Evolutionary conservation across 2,888 invertebrate species (phyloP).

Genomic region (Melinaea marsaeus): DNA sequence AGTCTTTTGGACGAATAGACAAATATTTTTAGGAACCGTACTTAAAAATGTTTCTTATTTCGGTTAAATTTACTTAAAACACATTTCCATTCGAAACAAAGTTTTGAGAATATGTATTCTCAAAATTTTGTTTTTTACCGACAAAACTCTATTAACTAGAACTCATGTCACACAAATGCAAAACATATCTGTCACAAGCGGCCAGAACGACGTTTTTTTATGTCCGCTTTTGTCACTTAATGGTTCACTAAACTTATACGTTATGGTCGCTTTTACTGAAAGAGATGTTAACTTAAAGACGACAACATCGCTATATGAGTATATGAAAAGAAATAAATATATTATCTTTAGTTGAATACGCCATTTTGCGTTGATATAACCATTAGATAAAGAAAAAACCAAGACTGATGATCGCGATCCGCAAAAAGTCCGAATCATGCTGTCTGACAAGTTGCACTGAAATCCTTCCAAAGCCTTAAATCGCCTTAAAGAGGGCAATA

Average conservation of each 20-base stretch:
- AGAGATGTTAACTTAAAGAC: too few species aligned
- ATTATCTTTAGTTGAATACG: slow-evolving; percentile 8
- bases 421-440: slow-evolving; percentile 52
- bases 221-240: neutral
- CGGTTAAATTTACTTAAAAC: too few species aligned
- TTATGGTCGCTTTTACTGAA: too few species aligned
- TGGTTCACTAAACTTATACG: neutral
- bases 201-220: neutral
- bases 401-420: slow-evolving; percentile 48
- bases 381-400: slow-evolving; percentile 25
- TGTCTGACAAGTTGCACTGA: slow-evolving; percentile 48
- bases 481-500: slow-evolving; percentile 38
- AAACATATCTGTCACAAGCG: neutral
- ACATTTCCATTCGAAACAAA: too few species aligned
- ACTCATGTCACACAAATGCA: too few species aligned
- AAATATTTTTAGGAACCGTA: too few species aligned
- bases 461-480: slow-evolving; percentile 40
- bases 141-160: too few species aligned
- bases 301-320: too few species aligned
- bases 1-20: too few species aligned
- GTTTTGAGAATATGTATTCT: too few species aligned
- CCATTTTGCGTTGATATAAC: slow-evolving; percentile 18
- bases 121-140: too few species aligned
- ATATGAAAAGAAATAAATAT: slow-evolving; percentile 1
- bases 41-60: too few species aligned